A percentile compares a stretch with the other conserved stretches of the same genome.
These are phyloP conservation scores for Lamellibrachia satsuma DNA, from an alignment of 2,888 invertebrate species.

Conservation along the genomic window DNA sequence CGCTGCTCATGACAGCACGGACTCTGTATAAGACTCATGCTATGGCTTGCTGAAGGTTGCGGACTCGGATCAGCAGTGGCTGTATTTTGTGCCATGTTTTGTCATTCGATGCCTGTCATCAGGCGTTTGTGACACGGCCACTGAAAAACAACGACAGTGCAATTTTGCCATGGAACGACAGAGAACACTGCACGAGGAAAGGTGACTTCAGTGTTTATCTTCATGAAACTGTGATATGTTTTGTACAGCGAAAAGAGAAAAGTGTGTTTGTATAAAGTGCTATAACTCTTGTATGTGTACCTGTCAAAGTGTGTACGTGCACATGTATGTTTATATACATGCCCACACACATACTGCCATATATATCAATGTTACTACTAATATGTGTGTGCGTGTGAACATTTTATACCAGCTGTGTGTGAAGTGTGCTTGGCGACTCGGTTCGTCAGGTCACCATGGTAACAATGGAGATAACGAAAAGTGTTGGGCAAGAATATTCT, in stretches of 20 bases:
- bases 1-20: neutral
- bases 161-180: slow-evolving; percentile 1
- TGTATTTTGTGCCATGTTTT: neutral
- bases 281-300: neutral
- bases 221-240: slow-evolving; percentile 17
- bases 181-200: neutral
- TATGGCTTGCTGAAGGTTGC: neutral
- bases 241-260: slow-evolving; percentile 7
- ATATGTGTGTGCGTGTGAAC: slow-evolving; percentile 13
- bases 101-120: neutral
- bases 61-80: neutral
- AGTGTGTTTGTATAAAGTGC: slow-evolving; percentile 13
- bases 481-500: slow-evolving; percentile 17
- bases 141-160: neutral
- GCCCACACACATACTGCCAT: neutral
- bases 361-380: neutral
- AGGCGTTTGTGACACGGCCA: neutral
- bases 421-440: neutral
- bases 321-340: neutral
- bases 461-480: slow-evolving; percentile 4
- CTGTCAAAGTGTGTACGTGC: neutral
- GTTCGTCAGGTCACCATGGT: neutral
- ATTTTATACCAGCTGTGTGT: neutral
- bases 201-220: slow-evolving; percentile 17
- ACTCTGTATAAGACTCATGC: neutral